phyloP scores from a whole-genome alignment of 2,113 vertebrate genomes.

The Pedionomus torquatus region DNA sequence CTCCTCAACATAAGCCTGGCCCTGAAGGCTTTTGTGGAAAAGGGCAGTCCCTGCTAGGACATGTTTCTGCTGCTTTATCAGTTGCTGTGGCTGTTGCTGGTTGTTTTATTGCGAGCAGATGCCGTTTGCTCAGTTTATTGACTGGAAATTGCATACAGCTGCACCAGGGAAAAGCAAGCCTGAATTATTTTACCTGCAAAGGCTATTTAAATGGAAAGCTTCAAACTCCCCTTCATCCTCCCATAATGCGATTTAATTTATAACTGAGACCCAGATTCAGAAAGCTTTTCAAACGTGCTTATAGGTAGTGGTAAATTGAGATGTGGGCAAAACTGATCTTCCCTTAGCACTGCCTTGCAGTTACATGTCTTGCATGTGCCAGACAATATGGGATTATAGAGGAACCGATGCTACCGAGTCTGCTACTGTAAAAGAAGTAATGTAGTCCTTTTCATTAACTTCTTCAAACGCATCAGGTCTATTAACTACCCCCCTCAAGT shows the following conservation, averaged over 20 bases:
- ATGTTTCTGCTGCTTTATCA: conserved; percentile 45
- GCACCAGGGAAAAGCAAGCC: neutral
- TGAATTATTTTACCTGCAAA: conserved; percentile 7
- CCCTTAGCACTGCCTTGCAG: neutral
- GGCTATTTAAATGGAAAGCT: conserved; percentile 19
- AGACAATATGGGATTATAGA: neutral
- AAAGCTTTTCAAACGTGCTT: neutral
- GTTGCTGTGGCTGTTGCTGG: neutral
- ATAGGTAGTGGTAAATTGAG: neutral
- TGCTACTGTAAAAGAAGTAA: neutral
- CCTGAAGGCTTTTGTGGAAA: neutral
- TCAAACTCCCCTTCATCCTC: neutral
- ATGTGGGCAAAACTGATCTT: neutral
- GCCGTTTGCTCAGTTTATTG: conserved; percentile 40
- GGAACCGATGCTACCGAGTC: neutral
- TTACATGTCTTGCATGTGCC: neutral
- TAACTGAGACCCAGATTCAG: neutral
- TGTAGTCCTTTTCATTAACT: neutral
- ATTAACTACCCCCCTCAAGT: neutral
- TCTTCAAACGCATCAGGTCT: neutral
- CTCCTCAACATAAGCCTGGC: neutral
- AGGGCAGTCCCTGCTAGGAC: conserved; percentile 30
- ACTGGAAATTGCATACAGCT: conserved; percentile 44
- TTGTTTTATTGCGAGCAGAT: conserved; percentile 29
- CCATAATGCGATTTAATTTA: neutral